A percentile compares a stretch with the other conserved stretches of the same genome.
Evolutionary conservation across 1,140 invertebrate genomes (phyloP).

Genomic region (Apis laboriosa): DNA sequence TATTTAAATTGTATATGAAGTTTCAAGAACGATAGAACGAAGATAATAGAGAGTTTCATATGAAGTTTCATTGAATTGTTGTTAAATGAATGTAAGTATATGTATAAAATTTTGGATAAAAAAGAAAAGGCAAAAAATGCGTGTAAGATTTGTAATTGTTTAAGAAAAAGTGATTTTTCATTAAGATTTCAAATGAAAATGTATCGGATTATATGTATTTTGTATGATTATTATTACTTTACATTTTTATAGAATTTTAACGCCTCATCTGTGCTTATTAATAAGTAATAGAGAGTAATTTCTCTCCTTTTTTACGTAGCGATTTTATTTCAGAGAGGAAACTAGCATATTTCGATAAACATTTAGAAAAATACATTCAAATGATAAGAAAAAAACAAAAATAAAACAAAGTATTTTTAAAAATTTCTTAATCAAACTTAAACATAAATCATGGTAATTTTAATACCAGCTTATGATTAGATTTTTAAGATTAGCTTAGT

Average conservation of each 20-base stretch:
- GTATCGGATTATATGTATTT: slow-evolving; percentile 5
- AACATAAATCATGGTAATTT: slow-evolving; percentile 67
- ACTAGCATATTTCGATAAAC: slow-evolving; percentile 39
- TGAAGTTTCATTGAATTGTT: slow-evolving; percentile 15
- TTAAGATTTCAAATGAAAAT: slow-evolving; percentile 22
- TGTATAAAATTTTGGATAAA: slow-evolving; percentile 38
- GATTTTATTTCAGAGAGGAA: slow-evolving; percentile 45
- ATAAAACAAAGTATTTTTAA: slow-evolving; percentile 63
- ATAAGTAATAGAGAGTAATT: slow-evolving; percentile 48
- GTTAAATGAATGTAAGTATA: slow-evolving; percentile 43
- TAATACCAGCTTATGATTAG: slow-evolving; percentile 71
- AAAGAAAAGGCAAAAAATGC: slow-evolving; percentile 2
- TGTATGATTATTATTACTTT: slow-evolving; percentile 33
- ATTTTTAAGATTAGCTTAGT: slow-evolving; percentile 69
- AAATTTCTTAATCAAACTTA: slow-evolving; percentile 60
- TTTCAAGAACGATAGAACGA: background rate
- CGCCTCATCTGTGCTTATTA: slow-evolving; percentile 61
- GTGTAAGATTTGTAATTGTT: slow-evolving; percentile 37
- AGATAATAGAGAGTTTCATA: background rate
- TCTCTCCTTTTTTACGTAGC: slow-evolving; percentile 47
- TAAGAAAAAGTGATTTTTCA: background rate
- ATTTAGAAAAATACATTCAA: slow-evolving; percentile 48
- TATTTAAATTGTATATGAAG: slow-evolving; percentile 43
- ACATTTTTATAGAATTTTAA: slow-evolving; percentile 44
- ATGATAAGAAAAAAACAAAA: slow-evolving; percentile 51